Evolutionary conservation across 2,113 vertebrate species (phyloP).

Genomic region (Phyllopteryx taeniolatus): DNA sequence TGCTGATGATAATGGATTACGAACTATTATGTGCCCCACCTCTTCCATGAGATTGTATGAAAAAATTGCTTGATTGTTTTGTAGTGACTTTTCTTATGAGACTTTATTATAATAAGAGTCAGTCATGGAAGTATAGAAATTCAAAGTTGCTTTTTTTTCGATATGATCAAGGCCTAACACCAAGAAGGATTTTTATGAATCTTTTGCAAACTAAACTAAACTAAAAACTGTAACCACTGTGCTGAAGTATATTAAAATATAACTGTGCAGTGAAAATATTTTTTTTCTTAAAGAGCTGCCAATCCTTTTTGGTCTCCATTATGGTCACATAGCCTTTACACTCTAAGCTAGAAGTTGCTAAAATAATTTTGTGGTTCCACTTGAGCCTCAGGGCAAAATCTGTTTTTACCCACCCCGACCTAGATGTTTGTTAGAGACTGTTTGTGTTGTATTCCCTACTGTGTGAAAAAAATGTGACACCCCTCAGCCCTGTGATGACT

Average conservation of each 20-base stretch:
- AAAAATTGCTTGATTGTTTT: neutral
- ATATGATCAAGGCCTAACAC: no score
- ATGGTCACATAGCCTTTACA: neutral
- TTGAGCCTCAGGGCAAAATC: neutral
- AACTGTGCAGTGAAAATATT: neutral
- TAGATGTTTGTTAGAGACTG: neutral
- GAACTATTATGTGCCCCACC: neutral
- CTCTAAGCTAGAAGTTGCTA: neutral
- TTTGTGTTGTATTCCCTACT: neutral
- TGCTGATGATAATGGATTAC: neutral
- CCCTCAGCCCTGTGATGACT: neutral
- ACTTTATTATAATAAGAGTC: neutral
- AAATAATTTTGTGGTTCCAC: neutral
- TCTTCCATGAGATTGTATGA: neutral
- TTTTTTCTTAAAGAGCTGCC: neutral
- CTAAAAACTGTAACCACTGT: neutral
- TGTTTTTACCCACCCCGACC: neutral
- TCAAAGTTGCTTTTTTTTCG: no score
- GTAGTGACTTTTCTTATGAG: neutral
- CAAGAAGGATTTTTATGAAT: no score
- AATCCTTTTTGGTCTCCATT: neutral
- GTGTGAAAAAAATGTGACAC: constrained; percentile 5
- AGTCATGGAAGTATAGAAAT: neutral
- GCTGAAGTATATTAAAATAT: neutral
- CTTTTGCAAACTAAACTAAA: no score